Percentiles rank a stretch among this genome's conserved stretches.
These are phyloP conservation scores for Drosophila sechellia DNA, from an alignment of 1,140 invertebrate genomes.

Conservation along the genomic window DNA sequence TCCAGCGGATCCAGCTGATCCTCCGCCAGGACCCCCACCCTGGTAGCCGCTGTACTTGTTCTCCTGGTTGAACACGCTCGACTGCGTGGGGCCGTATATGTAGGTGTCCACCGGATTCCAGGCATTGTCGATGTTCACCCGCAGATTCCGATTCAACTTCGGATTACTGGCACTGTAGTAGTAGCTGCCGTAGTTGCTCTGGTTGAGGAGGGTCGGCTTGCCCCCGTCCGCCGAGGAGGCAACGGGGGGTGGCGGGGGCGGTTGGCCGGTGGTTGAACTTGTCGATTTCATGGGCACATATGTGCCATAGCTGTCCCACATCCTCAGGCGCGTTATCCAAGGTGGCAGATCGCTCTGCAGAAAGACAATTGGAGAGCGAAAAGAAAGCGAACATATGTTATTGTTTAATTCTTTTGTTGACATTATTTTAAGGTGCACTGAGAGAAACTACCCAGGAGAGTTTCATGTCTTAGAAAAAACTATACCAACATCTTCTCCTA, in stretches of 20 bases:
- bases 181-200: slow-evolving; percentile 75
- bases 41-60: slow-evolving; percentile 84
- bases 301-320: slow-evolving; percentile 86
- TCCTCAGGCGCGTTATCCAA: slow-evolving; percentile 86
- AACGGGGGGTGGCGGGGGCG: slow-evolving; percentile 76
- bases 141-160: slow-evolving; percentile 76
- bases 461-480: no score
- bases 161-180: slow-evolving; percentile 84
- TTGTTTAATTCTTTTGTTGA: slow-evolving; percentile 68
- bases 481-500: no score
- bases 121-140: slow-evolving; percentile 84
- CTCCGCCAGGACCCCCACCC: slow-evolving; percentile 38
- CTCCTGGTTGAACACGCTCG: slow-evolving; percentile 83
- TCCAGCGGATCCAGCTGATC: slow-evolving; percentile 17
- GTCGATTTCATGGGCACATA: slow-evolving; percentile 80
- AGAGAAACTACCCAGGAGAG: neutral
- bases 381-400: slow-evolving; percentile 32
- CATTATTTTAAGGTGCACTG: slow-evolving; percentile 42
- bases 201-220: slow-evolving; percentile 69
- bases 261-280: slow-evolving; percentile 75
- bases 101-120: slow-evolving; percentile 85
- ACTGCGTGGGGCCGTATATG: slow-evolving; percentile 83
- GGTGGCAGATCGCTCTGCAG: slow-evolving; percentile 80
- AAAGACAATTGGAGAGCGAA: slow-evolving; percentile 1
- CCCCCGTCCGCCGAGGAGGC: slow-evolving; percentile 73